A percentile compares a stretch with the other conserved stretches of the same genome.
Conservation (phyloP, 2,888 invertebrate genomes). For the Vanessa cardui region DNA sequence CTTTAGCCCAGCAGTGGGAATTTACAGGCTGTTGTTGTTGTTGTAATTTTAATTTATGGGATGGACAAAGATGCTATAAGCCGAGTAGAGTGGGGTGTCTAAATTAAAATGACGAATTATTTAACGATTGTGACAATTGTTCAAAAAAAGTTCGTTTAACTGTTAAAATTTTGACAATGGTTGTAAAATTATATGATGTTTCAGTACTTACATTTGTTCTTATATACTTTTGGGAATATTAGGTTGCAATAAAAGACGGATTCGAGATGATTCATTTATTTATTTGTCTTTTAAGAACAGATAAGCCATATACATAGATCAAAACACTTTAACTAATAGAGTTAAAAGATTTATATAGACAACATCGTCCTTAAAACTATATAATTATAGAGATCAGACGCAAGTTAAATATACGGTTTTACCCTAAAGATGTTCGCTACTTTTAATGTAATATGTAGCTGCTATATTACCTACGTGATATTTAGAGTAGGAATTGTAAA, state of each 20-base stretch:
- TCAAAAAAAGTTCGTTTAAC: too few relatives aligned
- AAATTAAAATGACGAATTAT: too few relatives aligned
- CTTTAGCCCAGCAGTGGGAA: too few relatives aligned
- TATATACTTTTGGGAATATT: not conserved
- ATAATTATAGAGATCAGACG: conserved; percentile 63
- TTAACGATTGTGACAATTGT: too few relatives aligned
- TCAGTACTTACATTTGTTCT: not conserved
- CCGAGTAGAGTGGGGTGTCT: too few relatives aligned
- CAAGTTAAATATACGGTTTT: conserved; percentile 60
- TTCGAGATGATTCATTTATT: conserved; percentile 77
- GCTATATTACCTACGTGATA: conserved; percentile 21
- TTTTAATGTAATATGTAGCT: conserved; percentile 17
- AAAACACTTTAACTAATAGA: conserved; percentile 71
- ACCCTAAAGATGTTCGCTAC: conserved; percentile 19
- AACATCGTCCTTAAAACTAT: conserved; percentile 43
- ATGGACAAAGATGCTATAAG: too few relatives aligned
- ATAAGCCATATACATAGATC: conserved; percentile 76
- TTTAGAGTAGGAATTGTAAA: conserved; percentile 22
- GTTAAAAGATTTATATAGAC: conserved; percentile 61
- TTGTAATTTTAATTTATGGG: too few relatives aligned
- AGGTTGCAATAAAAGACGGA: conserved; percentile 61
- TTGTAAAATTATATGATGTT: not conserved
- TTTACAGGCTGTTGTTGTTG: too few relatives aligned
- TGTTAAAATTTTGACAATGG: too few relatives aligned
- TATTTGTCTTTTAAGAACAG: conserved; percentile 72